A percentile compares a stretch with the other conserved stretches of the same genome.
phyloP scores from a whole-genome alignment of 1,140 invertebrate genomes.

The Physella acuta region DNA sequence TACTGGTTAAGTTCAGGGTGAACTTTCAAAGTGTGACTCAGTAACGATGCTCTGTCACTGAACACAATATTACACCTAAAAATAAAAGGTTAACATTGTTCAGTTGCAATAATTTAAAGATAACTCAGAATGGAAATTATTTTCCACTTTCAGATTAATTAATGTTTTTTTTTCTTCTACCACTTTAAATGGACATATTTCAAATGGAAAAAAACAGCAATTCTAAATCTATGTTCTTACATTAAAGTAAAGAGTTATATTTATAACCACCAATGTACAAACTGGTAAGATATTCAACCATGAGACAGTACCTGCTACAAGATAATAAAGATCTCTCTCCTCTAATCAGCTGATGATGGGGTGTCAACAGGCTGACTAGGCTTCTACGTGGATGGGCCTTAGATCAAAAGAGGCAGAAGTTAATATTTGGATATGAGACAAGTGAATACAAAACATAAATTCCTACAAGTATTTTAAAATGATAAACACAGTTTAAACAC shows the following conservation, averaged over 20 bases:
- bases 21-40: conserved; percentile 16
- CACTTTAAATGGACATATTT: too few relatives aligned
- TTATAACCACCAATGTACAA: too few relatives aligned
- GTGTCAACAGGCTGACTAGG: neutral
- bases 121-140: too few relatives aligned
- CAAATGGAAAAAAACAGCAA: too few relatives aligned
- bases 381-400: neutral
- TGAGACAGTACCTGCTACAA: conserved; percentile 12
- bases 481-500: too few relatives aligned
- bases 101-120: too few relatives aligned
- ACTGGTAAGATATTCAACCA: too few relatives aligned
- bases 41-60: conserved; percentile 8
- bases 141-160: too few relatives aligned
- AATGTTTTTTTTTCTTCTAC: too few relatives aligned
- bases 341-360: conserved; percentile 6
- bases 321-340: conserved; percentile 1
- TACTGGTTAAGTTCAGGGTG: conserved; percentile 25
- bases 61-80: conserved; percentile 17
- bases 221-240: too few relatives aligned
- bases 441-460: neutral
- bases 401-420: neutral
- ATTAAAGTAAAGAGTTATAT: too few relatives aligned
- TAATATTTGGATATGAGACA: neutral
- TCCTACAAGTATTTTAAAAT: neutral
- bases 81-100: neutral